These are phyloP conservation scores for Aotus griseimembra DNA, from an alignment of 2,797 vertebrate species.

Conservation along the genomic window DNA sequence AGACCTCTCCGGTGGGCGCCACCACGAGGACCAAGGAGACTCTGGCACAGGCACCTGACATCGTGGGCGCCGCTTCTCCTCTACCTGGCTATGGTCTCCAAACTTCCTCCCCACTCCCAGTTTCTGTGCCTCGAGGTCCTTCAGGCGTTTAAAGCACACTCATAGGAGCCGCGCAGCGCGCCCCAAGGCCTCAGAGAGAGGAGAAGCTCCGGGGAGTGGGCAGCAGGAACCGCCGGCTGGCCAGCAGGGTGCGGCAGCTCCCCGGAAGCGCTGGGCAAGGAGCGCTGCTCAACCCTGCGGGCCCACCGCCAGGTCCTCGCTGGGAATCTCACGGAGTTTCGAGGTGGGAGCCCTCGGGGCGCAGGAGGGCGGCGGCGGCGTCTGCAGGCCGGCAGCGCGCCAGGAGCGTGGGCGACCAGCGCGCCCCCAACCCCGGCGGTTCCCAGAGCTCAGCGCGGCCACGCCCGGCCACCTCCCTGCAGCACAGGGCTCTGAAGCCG, in stretches of 20 bases:
- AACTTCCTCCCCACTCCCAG: not conserved
- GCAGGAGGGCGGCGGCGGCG: not conserved
- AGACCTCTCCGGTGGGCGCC: rapidly evolving
- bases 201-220: not conserved
- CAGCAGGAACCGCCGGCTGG: not conserved
- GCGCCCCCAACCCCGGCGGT: not conserved
- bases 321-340: not conserved
- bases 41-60: not conserved
- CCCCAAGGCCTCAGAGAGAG: not conserved
- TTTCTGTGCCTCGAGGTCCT: not conserved
- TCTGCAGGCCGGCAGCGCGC: not conserved
- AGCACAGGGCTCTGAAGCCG: not conserved
- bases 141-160: not conserved
- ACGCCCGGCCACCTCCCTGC: not conserved
- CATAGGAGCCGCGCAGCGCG: not conserved
- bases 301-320: not conserved
- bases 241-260: not conserved
- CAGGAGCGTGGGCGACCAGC: not conserved
- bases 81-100: not conserved
- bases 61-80: not conserved
- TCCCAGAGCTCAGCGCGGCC: not conserved
- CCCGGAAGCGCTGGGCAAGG: not conserved
- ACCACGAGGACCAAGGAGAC: not conserved
- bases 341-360: not conserved
- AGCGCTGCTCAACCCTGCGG: not conserved